Conservation (phyloP, 2,797 vertebrate species). For the Gymnopithys bicolor region DNA sequence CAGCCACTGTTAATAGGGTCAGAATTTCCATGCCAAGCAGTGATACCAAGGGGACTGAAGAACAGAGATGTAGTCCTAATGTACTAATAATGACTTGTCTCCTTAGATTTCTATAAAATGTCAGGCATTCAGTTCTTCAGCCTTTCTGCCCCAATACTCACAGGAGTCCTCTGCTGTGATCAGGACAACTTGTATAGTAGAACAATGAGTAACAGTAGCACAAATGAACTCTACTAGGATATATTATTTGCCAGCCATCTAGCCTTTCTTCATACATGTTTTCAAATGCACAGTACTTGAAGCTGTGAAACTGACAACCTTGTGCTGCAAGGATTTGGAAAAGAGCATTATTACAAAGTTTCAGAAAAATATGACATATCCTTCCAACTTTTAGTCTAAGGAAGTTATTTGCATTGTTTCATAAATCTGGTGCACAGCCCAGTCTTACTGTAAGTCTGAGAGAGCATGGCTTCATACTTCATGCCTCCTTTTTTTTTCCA, state of each 20-base stretch:
- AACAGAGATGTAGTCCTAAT: slow-evolving; percentile 15
- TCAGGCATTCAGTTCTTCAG: background rate
- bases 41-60: background rate
- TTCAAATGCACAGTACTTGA: background rate
- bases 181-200: background rate
- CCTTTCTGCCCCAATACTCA: background rate
- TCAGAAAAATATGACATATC: background rate
- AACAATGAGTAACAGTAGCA: background rate
- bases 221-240: background rate
- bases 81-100: slow-evolving; percentile 21
- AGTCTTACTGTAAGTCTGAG: background rate
- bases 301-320: background rate
- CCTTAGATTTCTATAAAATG: slow-evolving; percentile 9
- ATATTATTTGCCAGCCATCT: background rate
- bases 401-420: background rate
- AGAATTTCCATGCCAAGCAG: slow-evolving; percentile 46
- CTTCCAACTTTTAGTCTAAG: background rate
- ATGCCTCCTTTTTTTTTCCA: background rate
- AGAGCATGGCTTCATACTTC: background rate
- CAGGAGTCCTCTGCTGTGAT: background rate
- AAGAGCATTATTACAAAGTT: background rate
- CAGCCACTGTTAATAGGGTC: background rate
- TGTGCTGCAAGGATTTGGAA: background rate
- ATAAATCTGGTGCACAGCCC: background rate
- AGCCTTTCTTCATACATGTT: background rate